Evolutionary conservation across 2,797 vertebrate genomes (phyloP).

Genomic region (Notamacropus eugenii): DNA sequence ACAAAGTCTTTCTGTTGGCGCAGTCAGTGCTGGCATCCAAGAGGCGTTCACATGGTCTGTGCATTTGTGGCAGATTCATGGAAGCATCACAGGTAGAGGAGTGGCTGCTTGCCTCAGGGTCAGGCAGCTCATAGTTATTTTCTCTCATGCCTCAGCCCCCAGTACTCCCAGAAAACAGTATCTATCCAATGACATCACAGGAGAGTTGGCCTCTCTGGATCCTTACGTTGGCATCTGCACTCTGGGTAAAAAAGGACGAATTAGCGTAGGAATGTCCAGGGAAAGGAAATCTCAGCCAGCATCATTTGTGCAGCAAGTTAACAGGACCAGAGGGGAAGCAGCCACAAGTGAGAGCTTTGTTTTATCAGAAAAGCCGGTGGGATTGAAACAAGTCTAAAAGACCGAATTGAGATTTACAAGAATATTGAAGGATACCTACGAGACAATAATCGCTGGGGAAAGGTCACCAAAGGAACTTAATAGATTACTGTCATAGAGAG

Average conservation of each 20-base stretch:
- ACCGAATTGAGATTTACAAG: conserved; percentile 35
- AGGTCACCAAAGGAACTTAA: conserved; percentile 37
- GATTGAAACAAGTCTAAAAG: conserved; percentile 38
- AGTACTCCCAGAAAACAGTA: conserved; percentile 37
- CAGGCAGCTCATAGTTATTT: conserved; percentile 39
- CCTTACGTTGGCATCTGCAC: conserved; percentile 4
- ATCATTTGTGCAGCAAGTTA: neutral
- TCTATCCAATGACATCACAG: conserved; percentile 50
- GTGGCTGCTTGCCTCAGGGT: conserved; percentile 29
- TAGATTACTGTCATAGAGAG: conserved; percentile 28
- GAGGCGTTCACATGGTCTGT: neutral
- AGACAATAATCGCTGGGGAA: conserved; percentile 52
- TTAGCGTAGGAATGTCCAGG: conserved; percentile 2
- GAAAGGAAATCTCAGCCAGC: neutral
- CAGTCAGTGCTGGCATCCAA: neutral
- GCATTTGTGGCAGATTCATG: neutral
- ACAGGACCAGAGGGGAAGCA: conserved; percentile 7
- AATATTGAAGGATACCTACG: conserved; percentile 14
- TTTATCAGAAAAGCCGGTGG: conserved; percentile 45
- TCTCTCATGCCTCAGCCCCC: conserved; percentile 1
- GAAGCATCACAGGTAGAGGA: conserved; percentile 1
- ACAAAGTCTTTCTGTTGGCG: conserved; percentile 17
- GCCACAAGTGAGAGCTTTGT: neutral
- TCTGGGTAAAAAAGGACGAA: conserved; percentile 34
- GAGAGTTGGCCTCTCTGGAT: conserved; percentile 42